phyloP scores from a whole-genome alignment of 2,888 invertebrate species.

The Nomada ruficornis region DNA sequence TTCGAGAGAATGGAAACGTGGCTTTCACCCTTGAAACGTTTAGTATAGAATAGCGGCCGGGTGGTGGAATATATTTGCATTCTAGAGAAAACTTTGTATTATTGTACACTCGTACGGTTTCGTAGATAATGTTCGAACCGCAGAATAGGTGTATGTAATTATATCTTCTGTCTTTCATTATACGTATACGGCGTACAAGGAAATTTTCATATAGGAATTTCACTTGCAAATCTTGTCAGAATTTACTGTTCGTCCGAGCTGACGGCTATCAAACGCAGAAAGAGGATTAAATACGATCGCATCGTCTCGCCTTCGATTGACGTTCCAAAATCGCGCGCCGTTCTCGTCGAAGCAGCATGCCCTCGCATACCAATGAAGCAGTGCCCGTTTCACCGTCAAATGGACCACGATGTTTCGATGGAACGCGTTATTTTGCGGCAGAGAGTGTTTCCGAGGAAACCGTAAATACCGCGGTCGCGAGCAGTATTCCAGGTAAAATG shows the following conservation, averaged over 20 bases:
- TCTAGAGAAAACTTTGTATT: background rate
- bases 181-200: no score
- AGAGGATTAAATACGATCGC: background rate
- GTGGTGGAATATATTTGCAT: background rate
- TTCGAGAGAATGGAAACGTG: conserved; percentile 28
- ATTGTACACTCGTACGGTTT: background rate
- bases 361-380: conserved; percentile 42
- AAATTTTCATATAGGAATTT: background rate
- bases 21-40: conserved; percentile 19
- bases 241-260: no score
- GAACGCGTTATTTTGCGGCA: conserved; percentile 39
- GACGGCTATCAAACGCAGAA: background rate
- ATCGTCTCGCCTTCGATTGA: background rate
- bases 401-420: conserved; percentile 12
- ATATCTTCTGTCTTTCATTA: background rate
- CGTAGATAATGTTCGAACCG: background rate
- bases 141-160: background rate
- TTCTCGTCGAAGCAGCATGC: background rate
- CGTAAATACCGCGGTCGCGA: conserved; percentile 42
- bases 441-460: conserved; percentile 9
- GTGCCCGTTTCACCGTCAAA: conserved; percentile 37
- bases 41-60: background rate
- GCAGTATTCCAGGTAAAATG: conserved; percentile 40
- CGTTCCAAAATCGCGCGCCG: conserved; percentile 6
- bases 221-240: background rate